Evolutionary conservation across 35 echinoderm and acorn worm species (phyloP).

Genomic region (Stichopus chloronotus): DNA sequence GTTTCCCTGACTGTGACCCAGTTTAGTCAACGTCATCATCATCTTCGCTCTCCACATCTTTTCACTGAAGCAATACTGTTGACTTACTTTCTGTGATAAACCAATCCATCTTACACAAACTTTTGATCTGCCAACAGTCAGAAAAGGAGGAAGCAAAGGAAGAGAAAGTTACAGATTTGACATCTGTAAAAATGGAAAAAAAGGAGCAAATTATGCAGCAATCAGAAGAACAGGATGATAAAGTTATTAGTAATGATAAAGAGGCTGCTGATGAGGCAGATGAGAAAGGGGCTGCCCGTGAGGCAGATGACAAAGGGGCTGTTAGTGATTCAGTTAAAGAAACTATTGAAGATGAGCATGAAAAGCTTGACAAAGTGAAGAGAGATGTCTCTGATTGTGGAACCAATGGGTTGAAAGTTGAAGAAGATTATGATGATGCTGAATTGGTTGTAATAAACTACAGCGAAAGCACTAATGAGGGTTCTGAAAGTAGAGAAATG

Average conservation of each 20-base stretch:
- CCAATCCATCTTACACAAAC: slow-evolving; percentile 10
- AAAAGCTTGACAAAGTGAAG: neutral
- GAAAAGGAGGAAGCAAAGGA: slow-evolving; percentile 12
- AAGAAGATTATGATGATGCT: neutral
- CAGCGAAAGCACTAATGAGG: neutral
- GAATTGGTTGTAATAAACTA: slow-evolving; percentile 31
- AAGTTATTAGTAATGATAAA: no score
- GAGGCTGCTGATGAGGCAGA: neutral
- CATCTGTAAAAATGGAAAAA: neutral
- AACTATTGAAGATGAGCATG: neutral
- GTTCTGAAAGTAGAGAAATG: neutral
- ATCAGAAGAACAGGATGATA: no score
- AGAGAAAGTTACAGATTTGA: neutral
- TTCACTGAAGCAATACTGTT: neutral
- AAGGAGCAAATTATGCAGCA: neutral
- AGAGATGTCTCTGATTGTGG: no score
- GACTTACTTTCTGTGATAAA: neutral
- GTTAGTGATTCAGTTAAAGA: neutral
- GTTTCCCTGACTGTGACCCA: neutral
- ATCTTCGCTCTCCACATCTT: neutral
- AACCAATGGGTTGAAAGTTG: no score
- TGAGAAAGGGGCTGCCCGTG: neutral
- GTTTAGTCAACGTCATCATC: neutral
- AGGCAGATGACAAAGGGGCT: neutral
- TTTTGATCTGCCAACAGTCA: slow-evolving; percentile 53